Evolutionary conservation across 1,140 invertebrate species (phyloP), one percentile per base, ranked within the genome.

Genomic region (Nasonia longicornis): DNA sequence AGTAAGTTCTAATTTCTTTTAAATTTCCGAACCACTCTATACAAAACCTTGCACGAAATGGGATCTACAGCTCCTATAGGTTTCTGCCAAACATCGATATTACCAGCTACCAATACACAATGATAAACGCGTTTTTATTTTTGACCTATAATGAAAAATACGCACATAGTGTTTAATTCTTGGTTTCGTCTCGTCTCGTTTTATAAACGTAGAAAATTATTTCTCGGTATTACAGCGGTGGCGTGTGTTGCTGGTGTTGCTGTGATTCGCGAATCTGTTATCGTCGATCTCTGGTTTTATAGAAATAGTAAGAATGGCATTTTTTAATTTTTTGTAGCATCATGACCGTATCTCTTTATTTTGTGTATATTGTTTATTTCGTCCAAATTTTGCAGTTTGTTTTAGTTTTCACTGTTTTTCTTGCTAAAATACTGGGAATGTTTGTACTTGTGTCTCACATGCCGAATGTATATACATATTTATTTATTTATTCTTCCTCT

Each of bases 121-220:
- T 72, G 35, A 72, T 26, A 45, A 72, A 20, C 42, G 16, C 69
- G 64, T 67, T 10, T 26, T 70, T 66, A 52, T 66, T 31, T 67
- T 67, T 67, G 22, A 12, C 14, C 20, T 70, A 22, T 26, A 63
- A 63, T 29, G 12, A 63, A 52, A 63, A 52, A 48, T 22, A 10
- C 42, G 38, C 14, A n/a, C 70, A 38, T 22, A 35, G 26, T 16
- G 16, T 70, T 70, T 48, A 31, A 29, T 67, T 67, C 64, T 31
- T 26, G 11, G 10, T 58, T 31, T 31, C 64, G 64, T 67, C 26
- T 11, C 20, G 20, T 29, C 64, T 31, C 20, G 64, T 73, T 45
- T 58, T 79, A 79, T 79, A 79, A 79, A 79, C 11, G 35, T 79
- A 79, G 48, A 73, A 79, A 79, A 79, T 71, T 79, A 77, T 70